Percentiles rank a stretch among this genome's conserved stretches.
phyloP scores from a whole-genome alignment of 2,113 vertebrate species.

The Fulmarus glacialis region DNA sequence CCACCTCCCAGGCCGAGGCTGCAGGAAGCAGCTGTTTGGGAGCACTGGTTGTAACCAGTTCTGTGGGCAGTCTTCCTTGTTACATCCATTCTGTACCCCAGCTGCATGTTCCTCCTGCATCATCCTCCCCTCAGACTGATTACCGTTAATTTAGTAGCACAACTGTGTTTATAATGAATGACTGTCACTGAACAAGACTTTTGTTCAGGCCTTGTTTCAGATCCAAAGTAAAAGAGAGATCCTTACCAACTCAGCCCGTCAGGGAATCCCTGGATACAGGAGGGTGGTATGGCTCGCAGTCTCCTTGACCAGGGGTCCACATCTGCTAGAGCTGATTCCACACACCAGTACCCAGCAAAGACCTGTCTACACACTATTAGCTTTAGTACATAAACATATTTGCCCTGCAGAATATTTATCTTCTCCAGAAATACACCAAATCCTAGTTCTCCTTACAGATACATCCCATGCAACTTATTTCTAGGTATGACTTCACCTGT shows the following conservation, averaged over 20 bases:
- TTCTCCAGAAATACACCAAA: neutral
- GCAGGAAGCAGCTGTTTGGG: neutral
- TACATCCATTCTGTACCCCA: neutral
- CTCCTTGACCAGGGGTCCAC: rapidly evolving
- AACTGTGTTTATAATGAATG: neutral
- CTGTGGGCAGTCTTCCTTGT: neutral
- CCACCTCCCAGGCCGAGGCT: neutral
- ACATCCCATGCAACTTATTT: neutral
- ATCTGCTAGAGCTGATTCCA: neutral
- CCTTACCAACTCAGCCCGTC: neutral
- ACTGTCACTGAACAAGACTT: neutral
- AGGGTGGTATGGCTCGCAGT: neutral
- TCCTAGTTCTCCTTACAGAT: neutral
- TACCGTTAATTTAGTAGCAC: neutral
- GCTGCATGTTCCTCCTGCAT: neutral
- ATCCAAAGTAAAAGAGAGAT: neutral
- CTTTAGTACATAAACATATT: neutral
- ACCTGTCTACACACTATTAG: neutral
- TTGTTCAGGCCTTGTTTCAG: neutral
- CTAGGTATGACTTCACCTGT: neutral
- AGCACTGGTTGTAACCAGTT: neutral
- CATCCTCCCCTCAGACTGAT: neutral
- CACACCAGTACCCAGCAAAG: neutral
- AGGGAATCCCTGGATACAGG: neutral
- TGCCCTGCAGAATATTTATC: neutral